These are phyloP conservation scores for Camelus dromedarius DNA, from an alignment of 2,113 vertebrate species.

Conservation along the genomic window DNA sequence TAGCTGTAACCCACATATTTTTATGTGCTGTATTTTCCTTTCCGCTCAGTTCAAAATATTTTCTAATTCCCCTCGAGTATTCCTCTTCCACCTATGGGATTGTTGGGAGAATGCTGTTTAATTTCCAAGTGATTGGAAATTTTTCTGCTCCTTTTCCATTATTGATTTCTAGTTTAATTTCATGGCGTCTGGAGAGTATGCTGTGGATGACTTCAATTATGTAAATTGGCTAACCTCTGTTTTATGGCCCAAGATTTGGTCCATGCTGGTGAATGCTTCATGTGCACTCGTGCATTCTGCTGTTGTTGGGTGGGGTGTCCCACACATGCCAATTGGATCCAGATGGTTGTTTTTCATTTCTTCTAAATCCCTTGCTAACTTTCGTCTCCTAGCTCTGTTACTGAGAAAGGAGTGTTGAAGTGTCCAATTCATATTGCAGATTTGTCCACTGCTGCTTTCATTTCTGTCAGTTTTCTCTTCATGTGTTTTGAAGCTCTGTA, in stretches of 20 bases:
- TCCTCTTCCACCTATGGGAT: background rate
- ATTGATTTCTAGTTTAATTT: background rate
- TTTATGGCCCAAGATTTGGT: background rate
- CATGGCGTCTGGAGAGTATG: background rate
- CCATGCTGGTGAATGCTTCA: background rate
- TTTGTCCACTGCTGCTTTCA: background rate
- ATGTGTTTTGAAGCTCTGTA: background rate
- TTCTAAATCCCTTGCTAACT: background rate
- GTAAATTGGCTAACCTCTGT: background rate
- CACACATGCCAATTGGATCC: conserved; percentile 30
- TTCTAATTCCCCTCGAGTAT: background rate
- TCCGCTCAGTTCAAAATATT: background rate
- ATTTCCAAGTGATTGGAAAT: background rate
- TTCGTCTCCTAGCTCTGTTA: background rate
- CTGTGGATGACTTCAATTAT: background rate
- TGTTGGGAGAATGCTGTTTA: background rate
- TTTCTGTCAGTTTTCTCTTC: background rate
- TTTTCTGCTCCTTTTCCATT: background rate
- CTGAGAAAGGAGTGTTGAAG: background rate
- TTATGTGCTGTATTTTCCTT: background rate
- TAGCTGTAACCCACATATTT: background rate
- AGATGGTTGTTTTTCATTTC: background rate
- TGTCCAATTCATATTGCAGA: background rate
- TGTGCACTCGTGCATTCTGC: background rate
- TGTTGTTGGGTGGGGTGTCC: conserved; percentile 22